These are phyloP conservation scores for Drosophila atroscutellata DNA, from an alignment of 2,888 invertebrate genomes.

Conservation along the genomic window DNA sequence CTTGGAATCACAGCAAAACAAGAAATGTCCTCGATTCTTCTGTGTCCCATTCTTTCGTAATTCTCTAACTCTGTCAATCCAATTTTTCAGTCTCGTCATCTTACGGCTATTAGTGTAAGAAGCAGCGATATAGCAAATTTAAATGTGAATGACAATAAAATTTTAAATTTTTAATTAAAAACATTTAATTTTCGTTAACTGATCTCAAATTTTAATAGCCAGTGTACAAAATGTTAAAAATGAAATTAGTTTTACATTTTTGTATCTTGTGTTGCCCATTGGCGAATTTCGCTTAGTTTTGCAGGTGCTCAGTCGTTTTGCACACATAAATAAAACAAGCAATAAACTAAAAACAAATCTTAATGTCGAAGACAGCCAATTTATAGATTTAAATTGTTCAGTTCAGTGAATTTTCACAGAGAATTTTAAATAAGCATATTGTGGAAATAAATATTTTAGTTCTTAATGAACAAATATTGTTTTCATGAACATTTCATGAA, in stretches of 20 bases:
- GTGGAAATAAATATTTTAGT: neutral
- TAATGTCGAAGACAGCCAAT: neutral
- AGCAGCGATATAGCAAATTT: neutral
- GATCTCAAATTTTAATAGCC: neutral
- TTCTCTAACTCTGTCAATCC: neutral
- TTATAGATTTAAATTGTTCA: neutral
- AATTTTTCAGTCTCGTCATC: neutral
- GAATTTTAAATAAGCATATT: neutral
- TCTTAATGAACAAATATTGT: neutral
- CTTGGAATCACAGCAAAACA: neutral
- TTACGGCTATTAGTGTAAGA: neutral
- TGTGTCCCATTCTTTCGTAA: neutral
- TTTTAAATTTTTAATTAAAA: neutral
- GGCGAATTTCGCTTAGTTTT: neutral
- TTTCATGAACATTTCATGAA: neutral
- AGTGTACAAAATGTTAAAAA: neutral
- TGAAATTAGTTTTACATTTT: neutral
- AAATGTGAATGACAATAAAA: neutral
- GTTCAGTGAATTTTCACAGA: neutral
- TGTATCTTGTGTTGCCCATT: neutral
- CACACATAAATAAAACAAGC: neutral
- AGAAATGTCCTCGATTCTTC: neutral
- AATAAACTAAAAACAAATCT: neutral
- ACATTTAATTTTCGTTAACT: neutral
- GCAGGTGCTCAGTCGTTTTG: neutral